Conservation (phyloP, 2,888 invertebrate species). For the Pherbina coryleti region DNA sequence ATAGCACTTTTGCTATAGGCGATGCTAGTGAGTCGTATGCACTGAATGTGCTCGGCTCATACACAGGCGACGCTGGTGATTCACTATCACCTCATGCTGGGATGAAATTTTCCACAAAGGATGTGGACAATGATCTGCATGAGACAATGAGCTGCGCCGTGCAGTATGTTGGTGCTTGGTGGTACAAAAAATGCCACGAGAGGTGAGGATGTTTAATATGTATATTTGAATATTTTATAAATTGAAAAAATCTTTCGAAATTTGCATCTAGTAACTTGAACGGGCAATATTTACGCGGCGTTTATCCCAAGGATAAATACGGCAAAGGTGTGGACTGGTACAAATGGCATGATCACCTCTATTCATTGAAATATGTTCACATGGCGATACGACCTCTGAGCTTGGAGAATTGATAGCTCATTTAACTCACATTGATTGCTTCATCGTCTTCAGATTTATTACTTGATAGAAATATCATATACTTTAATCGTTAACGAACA, state of each 20-base stretch:
- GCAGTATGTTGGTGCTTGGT: conserved; percentile 78
- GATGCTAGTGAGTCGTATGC: conserved; percentile 75
- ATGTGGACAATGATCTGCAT: conserved; percentile 77
- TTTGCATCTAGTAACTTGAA: not conserved
- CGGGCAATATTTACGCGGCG: not conserved
- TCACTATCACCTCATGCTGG: conserved; percentile 77
- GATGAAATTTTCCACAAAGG: conserved; percentile 75
- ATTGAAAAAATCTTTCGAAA: too few species aligned
- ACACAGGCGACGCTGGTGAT: conserved; percentile 75
- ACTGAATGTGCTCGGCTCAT: conserved; percentile 74
- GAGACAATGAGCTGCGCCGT: conserved; percentile 75
- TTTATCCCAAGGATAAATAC: not conserved
- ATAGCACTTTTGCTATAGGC: conserved; percentile 75
- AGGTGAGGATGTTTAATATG: not conserved
- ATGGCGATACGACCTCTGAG: conserved; percentile 1
- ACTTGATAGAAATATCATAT: too few species aligned
- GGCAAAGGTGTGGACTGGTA: not conserved
- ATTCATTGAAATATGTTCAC: not conserved
- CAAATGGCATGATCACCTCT: not conserved
- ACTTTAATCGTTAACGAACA: too few species aligned
- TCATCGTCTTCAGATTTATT: too few species aligned
- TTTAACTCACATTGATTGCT: too few species aligned
- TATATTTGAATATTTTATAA: too few species aligned
- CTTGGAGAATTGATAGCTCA: too few species aligned
- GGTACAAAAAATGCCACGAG: conserved; percentile 72